Conservation (phyloP, 2,888 invertebrate species). For the Venustoraphidia nigricollis region DNA sequence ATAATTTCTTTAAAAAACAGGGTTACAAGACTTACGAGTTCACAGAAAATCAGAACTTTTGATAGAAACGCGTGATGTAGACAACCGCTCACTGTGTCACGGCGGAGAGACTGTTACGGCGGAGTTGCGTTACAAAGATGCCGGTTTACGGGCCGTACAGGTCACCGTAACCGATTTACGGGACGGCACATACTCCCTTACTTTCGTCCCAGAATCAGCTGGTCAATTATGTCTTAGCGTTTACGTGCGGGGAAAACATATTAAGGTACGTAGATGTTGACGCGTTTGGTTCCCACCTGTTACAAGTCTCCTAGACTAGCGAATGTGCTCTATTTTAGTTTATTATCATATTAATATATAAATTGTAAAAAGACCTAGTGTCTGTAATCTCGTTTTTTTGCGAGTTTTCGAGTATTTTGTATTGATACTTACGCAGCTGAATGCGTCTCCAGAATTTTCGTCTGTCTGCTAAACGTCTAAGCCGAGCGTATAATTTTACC, state of each 20-base stretch:
- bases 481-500: too few species aligned
- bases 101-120: conserved; percentile 47
- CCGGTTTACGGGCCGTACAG: conserved; percentile 23
- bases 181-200: conserved; percentile 47
- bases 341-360: too few species aligned
- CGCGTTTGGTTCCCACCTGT: too few species aligned
- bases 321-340: too few species aligned
- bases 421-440: too few species aligned
- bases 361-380: too few species aligned
- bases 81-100: conserved; percentile 45
- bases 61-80: conserved; percentile 44
- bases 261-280: conserved; percentile 34
- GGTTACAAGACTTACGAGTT: conserved; percentile 41
- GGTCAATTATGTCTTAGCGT: conserved; percentile 46
- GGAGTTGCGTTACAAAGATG: conserved; percentile 36
- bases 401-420: too few species aligned
- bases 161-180: conserved; percentile 41
- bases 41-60: conserved; percentile 42
- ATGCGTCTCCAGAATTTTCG: too few species aligned
- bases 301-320: too few species aligned
- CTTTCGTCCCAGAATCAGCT: conserved; percentile 44
- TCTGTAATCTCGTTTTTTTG: too few species aligned
- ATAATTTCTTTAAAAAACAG: conserved; percentile 18
- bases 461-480: too few species aligned
- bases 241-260: conserved; percentile 44